Percentiles rank a stretch among this genome's conserved stretches.
Evolutionary conservation across 2,113 vertebrate species (phyloP).

Genomic region (Clarias batrachus): DNA sequence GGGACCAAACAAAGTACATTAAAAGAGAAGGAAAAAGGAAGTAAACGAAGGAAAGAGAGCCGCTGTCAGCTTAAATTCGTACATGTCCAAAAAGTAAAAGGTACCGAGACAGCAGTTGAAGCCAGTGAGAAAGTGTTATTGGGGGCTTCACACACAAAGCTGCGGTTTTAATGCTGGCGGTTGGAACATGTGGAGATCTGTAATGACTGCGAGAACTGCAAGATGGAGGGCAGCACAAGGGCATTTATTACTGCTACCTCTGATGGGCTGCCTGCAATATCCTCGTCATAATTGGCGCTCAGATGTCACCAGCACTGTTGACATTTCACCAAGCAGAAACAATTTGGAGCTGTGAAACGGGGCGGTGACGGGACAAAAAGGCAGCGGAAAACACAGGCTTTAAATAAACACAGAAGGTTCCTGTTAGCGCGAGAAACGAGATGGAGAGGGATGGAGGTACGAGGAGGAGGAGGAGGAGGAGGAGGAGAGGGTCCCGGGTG

Average conservation of each 20-base stretch:
- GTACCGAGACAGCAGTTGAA: conserved; percentile 35
- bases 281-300: conserved; percentile 66
- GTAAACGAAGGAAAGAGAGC: neutral
- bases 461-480: conserved; percentile 16
- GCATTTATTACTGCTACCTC: conserved; percentile 57
- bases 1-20: neutral
- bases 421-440: conserved; percentile 43
- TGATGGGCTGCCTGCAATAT: conserved; percentile 63
- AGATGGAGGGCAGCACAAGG: conserved; percentile 50
- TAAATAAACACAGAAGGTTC: conserved; percentile 57
- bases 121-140: conserved; percentile 31
- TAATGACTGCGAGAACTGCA: conserved; percentile 50
- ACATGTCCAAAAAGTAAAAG: conserved; percentile 30
- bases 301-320: conserved; percentile 68
- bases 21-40: neutral
- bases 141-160: conserved; percentile 40
- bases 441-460: conserved; percentile 41
- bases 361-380: conserved; percentile 53
- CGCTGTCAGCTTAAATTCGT: neutral
- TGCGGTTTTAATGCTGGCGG: conserved; percentile 43
- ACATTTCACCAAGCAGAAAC: conserved; percentile 70
- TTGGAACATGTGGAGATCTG: conserved; percentile 45
- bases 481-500: conserved; percentile 39
- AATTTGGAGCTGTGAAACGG: conserved; percentile 61
- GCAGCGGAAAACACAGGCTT: conserved; percentile 47